Evolutionary conservation across 1,140 invertebrate genomes (phyloP).

Genomic region (Triops cancriformis): DNA sequence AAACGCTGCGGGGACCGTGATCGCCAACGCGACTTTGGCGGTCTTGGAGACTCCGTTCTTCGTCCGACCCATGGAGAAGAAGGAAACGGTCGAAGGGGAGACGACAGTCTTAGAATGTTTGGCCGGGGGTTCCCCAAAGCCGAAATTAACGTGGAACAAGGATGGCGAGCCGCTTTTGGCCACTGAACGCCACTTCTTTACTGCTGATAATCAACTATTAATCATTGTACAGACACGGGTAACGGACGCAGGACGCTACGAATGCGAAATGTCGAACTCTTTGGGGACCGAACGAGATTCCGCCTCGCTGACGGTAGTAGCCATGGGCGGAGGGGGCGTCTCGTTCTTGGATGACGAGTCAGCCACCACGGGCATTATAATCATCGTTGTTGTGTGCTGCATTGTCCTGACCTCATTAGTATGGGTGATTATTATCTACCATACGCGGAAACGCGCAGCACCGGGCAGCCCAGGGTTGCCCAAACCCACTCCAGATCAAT

Average conservation of each 20-base stretch:
- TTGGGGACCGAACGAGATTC: conserved; percentile 55
- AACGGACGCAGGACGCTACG: conserved; percentile 73
- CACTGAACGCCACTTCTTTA: conserved; percentile 70
- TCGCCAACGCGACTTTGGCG: conserved; percentile 78
- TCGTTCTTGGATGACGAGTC: conserved; percentile 44
- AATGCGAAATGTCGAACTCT: conserved; percentile 79
- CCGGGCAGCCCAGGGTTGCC: conserved; percentile 35
- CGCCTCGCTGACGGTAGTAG: conserved; percentile 46
- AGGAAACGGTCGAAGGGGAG: conserved; percentile 64
- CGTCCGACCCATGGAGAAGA: conserved; percentile 72
- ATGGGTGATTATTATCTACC: conserved; percentile 87
- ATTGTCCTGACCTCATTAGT: conserved; percentile 79
- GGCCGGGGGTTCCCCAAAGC: conserved; percentile 73
- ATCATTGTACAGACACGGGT: conserved; percentile 70
- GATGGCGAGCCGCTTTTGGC: conserved; percentile 62
- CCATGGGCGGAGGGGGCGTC: conserved; percentile 40
- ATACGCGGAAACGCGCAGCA: conserved; percentile 56
- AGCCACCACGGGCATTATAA: conserved; percentile 71
- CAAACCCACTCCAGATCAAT: conserved; percentile 30
- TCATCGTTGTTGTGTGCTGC: conserved; percentile 81
- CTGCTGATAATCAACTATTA: conserved; percentile 72
- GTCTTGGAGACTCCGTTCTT: conserved; percentile 79
- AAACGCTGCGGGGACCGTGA: conserved; percentile 68
- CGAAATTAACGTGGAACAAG: conserved; percentile 81
- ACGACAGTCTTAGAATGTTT: conserved; percentile 80